These are phyloP conservation scores for Emydoidea blandingii DNA, from an alignment of 2,797 vertebrate species.

Conservation along the genomic window DNA sequence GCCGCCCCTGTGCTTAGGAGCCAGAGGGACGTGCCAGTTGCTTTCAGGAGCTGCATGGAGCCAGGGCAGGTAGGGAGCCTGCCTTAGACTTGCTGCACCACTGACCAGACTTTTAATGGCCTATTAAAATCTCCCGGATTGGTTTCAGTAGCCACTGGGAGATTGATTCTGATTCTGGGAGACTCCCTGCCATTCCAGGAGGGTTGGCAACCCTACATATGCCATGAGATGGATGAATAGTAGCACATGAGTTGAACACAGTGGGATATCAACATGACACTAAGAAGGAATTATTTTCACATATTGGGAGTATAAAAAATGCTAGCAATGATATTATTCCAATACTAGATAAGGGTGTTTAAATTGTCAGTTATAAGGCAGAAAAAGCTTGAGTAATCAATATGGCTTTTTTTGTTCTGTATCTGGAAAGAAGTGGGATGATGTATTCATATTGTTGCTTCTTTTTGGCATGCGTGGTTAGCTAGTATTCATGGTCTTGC, in stretches of 20 bases:
- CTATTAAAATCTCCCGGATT: no score
- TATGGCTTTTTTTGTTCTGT: background rate
- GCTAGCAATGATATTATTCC: rapidly evolving
- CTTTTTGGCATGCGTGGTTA: background rate
- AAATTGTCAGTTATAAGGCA: background rate
- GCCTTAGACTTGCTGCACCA: no score
- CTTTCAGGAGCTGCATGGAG: no score
- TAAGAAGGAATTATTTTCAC: background rate
- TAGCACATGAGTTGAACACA: background rate
- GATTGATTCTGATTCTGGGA: no score
- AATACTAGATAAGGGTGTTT: background rate
- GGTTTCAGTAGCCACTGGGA: no score
- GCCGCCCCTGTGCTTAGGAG: no score
- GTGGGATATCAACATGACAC: background rate
- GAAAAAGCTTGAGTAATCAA: background rate
- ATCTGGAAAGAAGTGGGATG: background rate
- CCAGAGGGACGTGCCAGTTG: no score
- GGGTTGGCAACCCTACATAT: background rate
- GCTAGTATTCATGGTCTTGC: background rate
- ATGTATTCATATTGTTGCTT: background rate
- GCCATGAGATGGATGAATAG: background rate
- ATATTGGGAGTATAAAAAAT: background rate
- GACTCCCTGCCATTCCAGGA: no score
- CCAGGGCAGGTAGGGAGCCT: no score
- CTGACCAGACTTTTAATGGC: no score